A percentile compares a stretch with the other conserved stretches of the same genome.
phyloP scores from a whole-genome alignment of 2,797 vertebrate species.

The Leuciscus waleckii region DNA sequence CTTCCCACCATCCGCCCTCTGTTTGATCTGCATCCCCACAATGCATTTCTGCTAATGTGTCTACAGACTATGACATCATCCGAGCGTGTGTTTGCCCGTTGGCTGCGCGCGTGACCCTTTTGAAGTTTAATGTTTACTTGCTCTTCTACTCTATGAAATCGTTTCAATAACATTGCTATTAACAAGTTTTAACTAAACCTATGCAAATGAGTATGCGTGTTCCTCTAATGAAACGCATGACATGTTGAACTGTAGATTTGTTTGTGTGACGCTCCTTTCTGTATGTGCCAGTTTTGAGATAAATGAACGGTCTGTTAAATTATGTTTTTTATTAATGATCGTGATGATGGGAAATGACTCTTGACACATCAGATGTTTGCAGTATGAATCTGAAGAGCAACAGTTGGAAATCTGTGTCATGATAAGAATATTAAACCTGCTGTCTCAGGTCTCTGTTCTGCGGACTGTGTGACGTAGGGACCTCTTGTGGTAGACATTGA shows the following conservation, averaged over 20 bases:
- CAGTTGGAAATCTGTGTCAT: slow-evolving; percentile 52
- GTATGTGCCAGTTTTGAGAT: background rate
- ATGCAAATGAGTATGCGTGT: background rate
- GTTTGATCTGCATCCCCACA: slow-evolving; percentile 60
- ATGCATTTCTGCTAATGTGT: slow-evolving; percentile 62
- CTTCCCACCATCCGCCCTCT: slow-evolving; percentile 40
- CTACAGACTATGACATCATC: slow-evolving; percentile 53
- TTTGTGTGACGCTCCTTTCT: background rate
- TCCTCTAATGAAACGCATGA: background rate
- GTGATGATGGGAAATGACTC: slow-evolving; percentile 24
- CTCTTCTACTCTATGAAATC: background rate
- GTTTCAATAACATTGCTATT: background rate
- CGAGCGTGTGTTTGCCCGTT: slow-evolving; percentile 11
- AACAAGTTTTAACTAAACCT: background rate
- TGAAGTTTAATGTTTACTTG: background rate
- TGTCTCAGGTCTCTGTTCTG: slow-evolving; percentile 16
- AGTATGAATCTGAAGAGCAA: slow-evolving; percentile 45
- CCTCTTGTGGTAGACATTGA: slow-evolving; percentile 40
- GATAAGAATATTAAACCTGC: slow-evolving; percentile 38
- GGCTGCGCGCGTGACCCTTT: background rate
- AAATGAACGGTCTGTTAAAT: background rate
- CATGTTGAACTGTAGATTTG: background rate
- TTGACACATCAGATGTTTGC: slow-evolving; percentile 40
- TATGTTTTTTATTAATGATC: slow-evolving; percentile 5
- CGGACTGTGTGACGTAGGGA: slow-evolving; percentile 18